Percentiles rank a stretch among this genome's conserved stretches.
These are phyloP conservation scores for Arge pagana DNA, from an alignment of 2,888 invertebrate species.

Conservation along the genomic window DNA sequence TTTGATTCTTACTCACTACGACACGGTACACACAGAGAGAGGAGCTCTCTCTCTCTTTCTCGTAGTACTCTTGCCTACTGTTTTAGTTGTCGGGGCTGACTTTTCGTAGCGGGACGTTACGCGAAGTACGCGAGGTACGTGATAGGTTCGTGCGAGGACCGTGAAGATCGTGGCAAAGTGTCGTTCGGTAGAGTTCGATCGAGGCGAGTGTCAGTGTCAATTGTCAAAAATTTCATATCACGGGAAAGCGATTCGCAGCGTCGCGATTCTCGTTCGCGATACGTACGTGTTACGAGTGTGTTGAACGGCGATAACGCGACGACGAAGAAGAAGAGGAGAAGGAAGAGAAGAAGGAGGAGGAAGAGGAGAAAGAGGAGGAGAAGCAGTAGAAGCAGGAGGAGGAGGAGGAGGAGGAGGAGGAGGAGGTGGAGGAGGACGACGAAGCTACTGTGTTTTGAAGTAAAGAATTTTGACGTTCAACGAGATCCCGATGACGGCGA, in stretches of 20 bases:
- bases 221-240: too few relatives aligned
- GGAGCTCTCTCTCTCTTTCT: slow-evolving; percentile 14
- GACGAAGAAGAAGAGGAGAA: neutral
- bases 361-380: slow-evolving; percentile 24
- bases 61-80: too few relatives aligned
- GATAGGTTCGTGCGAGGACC: neutral
- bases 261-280: too few relatives aligned
- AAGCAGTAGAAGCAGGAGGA: slow-evolving; percentile 13
- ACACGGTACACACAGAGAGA: slow-evolving; percentile 14
- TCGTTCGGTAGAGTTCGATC: too few relatives aligned
- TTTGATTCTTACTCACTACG: slow-evolving; percentile 22
- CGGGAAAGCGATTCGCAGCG: too few relatives aligned
- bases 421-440: neutral
- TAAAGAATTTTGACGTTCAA: too few relatives aligned
- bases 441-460: too few relatives aligned
- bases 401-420: neutral
- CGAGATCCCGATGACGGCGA: too few relatives aligned
- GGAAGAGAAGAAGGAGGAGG: slow-evolving; percentile 27
- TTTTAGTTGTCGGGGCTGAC: slow-evolving; percentile 13
- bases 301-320: too few relatives aligned
- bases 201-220: too few relatives aligned
- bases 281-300: too few relatives aligned
- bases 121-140: slow-evolving; percentile 2
- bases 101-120: slow-evolving; percentile 33
- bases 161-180: neutral